phyloP scores from a whole-genome alignment of 1,140 invertebrate species.

The Mesaphorura yosii region DNA sequence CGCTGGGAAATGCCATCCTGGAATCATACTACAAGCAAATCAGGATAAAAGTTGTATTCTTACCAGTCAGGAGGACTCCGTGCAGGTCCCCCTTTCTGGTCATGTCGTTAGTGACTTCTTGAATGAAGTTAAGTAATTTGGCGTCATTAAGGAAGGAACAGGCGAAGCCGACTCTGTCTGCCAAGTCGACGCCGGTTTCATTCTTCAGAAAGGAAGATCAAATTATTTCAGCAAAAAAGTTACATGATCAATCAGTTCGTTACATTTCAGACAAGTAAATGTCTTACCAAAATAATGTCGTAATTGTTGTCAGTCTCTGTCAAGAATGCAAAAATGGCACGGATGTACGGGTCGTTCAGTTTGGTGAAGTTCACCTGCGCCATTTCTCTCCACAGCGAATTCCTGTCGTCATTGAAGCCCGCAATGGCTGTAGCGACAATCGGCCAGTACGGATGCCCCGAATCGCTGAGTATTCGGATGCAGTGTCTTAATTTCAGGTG shows the following conservation, averaged over 20 bases:
- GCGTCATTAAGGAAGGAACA: conserved; percentile 73
- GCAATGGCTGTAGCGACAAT: conserved; percentile 62
- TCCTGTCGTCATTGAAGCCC: conserved; percentile 70
- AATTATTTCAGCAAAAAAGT: conserved; percentile 18
- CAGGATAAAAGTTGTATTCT: too few species aligned
- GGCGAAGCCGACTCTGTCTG: conserved; percentile 87
- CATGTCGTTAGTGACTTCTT: conserved; percentile 53
- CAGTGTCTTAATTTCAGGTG: conserved; percentile 70
- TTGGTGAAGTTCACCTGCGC: conserved; percentile 56
- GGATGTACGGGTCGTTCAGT: conserved; percentile 74
- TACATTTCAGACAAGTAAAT: too few species aligned
- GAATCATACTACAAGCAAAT: too few species aligned
- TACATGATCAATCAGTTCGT: too few species aligned
- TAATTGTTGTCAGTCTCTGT: conserved; percentile 67
- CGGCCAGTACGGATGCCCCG: conserved; percentile 25
- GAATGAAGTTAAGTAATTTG: conserved; percentile 65
- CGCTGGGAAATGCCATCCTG: too few species aligned
- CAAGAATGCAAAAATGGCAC: conserved; percentile 83
- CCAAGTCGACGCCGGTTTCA: conserved; percentile 66
- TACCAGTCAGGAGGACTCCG: conserved; percentile 74
- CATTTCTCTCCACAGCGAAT: conserved; percentile 67
- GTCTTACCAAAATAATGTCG: conserved; percentile 65
- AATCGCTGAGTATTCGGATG: conserved; percentile 66
- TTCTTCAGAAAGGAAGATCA: conserved; percentile 43
- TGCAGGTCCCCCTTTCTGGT: conserved; percentile 66